These are phyloP conservation scores for Hydrolagus affinis DNA, from an alignment of 2,113 vertebrate species.

Conservation along the genomic window DNA sequence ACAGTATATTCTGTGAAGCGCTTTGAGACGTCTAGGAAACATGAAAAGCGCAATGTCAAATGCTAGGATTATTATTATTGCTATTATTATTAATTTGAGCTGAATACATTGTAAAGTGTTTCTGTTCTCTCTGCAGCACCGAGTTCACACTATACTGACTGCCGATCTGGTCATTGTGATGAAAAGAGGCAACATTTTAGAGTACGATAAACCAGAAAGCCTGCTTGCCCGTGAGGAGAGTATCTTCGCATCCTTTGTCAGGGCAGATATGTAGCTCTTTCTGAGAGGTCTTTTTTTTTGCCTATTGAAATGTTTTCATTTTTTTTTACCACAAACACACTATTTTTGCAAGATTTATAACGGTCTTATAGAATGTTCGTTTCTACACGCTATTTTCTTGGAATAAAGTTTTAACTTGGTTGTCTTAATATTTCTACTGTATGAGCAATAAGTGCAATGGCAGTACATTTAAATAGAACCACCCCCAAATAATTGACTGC, in stretches of 20 bases:
- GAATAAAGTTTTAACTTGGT: not conserved
- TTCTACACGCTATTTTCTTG: not conserved
- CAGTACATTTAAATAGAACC: too few species aligned
- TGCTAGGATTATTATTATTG: too few species aligned
- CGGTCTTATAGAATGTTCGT: not conserved
- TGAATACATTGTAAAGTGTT: slow-evolving; percentile 21
- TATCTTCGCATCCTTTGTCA: slow-evolving; percentile 89
- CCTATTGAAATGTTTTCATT: not conserved
- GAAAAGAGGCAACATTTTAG: slow-evolving; percentile 89
- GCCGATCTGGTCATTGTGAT: slow-evolving; percentile 95
- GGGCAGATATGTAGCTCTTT: slow-evolving; percentile 80
- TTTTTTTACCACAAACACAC: not conserved
- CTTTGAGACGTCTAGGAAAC: too few species aligned
- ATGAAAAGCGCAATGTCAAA: too few species aligned
- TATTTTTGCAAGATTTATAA: not conserved
- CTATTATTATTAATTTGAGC: not conserved
- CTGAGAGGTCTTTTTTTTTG: slow-evolving; percentile 39
- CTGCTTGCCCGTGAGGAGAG: slow-evolving; percentile 81
- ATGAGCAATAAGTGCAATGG: too few species aligned
- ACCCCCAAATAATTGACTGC: not conserved
- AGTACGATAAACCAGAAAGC: slow-evolving; percentile 81
- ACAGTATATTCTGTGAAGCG: too few species aligned
- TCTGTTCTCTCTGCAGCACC: slow-evolving; percentile 63
- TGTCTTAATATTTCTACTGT: too few species aligned
- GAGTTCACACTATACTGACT: slow-evolving; percentile 92